A percentile compares a stretch with the other conserved stretches of the same genome.
Evolutionary conservation across 2,888 invertebrate genomes (phyloP).

Genomic region (Synergus gifuensis): DNA sequence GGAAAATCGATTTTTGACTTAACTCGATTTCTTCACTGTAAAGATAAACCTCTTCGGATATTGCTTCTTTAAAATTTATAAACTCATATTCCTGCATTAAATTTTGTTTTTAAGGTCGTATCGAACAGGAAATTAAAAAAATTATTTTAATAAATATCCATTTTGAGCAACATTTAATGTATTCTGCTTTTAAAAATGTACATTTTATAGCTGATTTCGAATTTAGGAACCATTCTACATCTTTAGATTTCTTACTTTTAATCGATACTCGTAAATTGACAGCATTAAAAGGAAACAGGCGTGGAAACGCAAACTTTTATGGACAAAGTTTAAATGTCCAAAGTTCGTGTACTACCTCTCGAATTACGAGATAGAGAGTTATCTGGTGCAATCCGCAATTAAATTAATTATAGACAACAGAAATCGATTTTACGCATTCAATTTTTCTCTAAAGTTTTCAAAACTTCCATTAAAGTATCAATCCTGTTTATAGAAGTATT

Average conservation of each 20-base stretch:
- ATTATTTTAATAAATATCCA: background rate
- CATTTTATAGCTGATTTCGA: background rate
- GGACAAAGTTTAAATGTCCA: slow-evolving; percentile 53
- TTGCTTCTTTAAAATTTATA: background rate
- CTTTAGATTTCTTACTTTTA: background rate
- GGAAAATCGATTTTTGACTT: no score
- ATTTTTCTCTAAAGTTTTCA: background rate
- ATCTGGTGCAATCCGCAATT: background rate
- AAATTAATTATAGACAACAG: background rate
- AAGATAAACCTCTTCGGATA: no score
- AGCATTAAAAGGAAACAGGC: slow-evolving; percentile 51
- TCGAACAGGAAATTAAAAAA: background rate
- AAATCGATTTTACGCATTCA: no score
- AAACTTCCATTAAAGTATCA: background rate
- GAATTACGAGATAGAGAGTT: slow-evolving; percentile 49
- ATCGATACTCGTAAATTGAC: slow-evolving; percentile 18
- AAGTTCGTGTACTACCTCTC: slow-evolving; percentile 49
- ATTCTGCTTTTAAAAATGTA: background rate
- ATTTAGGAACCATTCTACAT: background rate
- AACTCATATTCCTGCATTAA: background rate
- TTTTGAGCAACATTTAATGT: background rate
- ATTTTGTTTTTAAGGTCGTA: background rate
- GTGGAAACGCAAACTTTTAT: slow-evolving; percentile 53
- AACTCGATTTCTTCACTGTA: no score
- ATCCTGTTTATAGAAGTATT: background rate